These are phyloP conservation scores for Bufotes viridis DNA, from an alignment of 2,797 vertebrate genomes.

Conservation along the genomic window DNA sequence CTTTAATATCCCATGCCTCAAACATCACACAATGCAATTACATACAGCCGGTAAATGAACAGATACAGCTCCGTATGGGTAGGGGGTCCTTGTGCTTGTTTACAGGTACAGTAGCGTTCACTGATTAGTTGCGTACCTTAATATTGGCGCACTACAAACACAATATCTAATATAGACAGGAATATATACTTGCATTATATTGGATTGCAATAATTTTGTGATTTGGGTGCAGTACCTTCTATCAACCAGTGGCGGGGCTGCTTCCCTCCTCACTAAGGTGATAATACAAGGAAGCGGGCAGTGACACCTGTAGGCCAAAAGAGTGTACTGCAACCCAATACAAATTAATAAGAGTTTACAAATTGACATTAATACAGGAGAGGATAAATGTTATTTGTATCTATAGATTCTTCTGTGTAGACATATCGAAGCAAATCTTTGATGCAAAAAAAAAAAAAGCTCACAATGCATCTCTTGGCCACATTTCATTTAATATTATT, in stretches of 20 bases:
- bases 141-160: background rate
- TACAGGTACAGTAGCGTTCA: background rate
- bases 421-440: background rate
- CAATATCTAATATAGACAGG: background rate
- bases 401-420: background rate
- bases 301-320: background rate
- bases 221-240: background rate
- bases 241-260: background rate
- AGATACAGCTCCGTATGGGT: background rate
- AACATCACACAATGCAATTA: constrained; percentile 16
- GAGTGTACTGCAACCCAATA: background rate
- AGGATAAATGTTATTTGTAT: background rate
- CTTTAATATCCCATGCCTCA: constrained; percentile 27
- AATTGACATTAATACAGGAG: background rate
- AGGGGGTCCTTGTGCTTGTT: constrained; percentile 19
- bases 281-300: background rate
- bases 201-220: background rate
- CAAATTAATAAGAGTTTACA: background rate
- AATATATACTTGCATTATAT: background rate
- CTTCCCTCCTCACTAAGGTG: background rate
- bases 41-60: constrained; percentile 6
- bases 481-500: background rate
- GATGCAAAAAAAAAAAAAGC: too few relatives aligned
- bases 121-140: background rate
- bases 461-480: background rate